Base-by-base conservation (phyloP, 2,797 vertebrate species). In the Pangasius macronema region DNA sequence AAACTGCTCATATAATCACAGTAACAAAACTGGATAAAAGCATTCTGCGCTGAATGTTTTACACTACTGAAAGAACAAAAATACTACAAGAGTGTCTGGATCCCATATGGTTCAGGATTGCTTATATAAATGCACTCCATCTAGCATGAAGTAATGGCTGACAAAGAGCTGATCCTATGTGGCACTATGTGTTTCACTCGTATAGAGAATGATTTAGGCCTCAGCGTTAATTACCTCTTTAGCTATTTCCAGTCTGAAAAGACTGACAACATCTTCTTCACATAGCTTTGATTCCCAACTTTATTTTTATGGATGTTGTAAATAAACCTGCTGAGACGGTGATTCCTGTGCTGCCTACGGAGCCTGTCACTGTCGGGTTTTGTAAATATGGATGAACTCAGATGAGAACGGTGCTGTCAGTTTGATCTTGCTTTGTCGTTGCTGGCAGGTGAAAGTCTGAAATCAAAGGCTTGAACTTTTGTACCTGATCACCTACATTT, bases 391-490 rank as follows among this genome's bases (percentile, higher is more conserved):
- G 72, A 76, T 83, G 80, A 87, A 82, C 55, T 59, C 67, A 13
- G 79, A 79, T 81, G 77, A 81, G 77, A 55, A 73, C 22, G n/a
- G 5, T 27, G 30, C 46, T 49, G 80, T 42, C 10, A 14, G 55
- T 51, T 87, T 87, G 79, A 83, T 87, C 46, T 63, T 3, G 39
- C 49, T 72, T 82, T 61, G 57, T 76, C 30, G 49, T 70, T 10
- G 30, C 86, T 65, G 59, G 39, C 59, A 83, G 86, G 8, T 13
- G 30, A 24, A 72, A 20, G 72, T 73, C 30, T 76, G 80, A 67
- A 73, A 87, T 87, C 70, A 76, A 83, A 87, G 72, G 33, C 51
- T 83, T 87, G 86, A 87, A 87, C 86, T 87, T 87, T 42, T 83
- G 81, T 77, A 85, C 81, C 59, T 14, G 59, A 73, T 85, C 83